A percentile compares a stretch with the other conserved stretches of the same genome.
These are phyloP conservation scores for Onthophagus taurus DNA, from an alignment of 1,140 invertebrate species.

Conservation along the genomic window DNA sequence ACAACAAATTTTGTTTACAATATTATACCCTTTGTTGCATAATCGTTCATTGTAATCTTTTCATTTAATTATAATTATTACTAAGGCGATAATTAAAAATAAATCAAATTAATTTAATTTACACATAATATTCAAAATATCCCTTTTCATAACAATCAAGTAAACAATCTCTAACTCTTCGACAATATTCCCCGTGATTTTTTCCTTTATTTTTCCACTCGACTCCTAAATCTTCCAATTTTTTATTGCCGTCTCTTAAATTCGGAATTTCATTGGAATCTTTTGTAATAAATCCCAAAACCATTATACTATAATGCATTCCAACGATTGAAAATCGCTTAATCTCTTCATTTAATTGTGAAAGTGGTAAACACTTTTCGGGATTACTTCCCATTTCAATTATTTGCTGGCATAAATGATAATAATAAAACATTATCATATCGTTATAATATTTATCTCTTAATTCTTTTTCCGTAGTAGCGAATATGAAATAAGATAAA, in stretches of 20 bases:
- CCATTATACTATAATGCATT: constrained; percentile 7
- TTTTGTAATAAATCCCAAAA: constrained; percentile 3
- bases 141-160: constrained; percentile 3
- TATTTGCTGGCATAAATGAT: constrained; percentile 38
- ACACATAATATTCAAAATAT: constrained; percentile 7
- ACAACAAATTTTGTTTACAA: too few species aligned
- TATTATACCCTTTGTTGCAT: too few species aligned
- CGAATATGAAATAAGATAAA: constrained; percentile 48
- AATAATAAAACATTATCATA: constrained; percentile 46
- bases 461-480: constrained; percentile 41
- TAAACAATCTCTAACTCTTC: background rate
- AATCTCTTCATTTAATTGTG: constrained; percentile 6
- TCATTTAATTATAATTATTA: too few species aligned
- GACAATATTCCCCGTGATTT: background rate
- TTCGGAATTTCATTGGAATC: background rate
- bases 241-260: background rate
- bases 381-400: constrained; percentile 36
- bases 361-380: constrained; percentile 38
- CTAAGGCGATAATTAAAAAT: too few species aligned
- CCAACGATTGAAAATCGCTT: constrained; percentile 11
- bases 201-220: background rate
- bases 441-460: constrained; percentile 36
- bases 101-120: too few species aligned
- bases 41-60: too few species aligned
- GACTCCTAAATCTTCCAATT: background rate